Evolutionary conservation across 1,140 invertebrate genomes (phyloP).

Genomic region (Drosophila auraria): DNA sequence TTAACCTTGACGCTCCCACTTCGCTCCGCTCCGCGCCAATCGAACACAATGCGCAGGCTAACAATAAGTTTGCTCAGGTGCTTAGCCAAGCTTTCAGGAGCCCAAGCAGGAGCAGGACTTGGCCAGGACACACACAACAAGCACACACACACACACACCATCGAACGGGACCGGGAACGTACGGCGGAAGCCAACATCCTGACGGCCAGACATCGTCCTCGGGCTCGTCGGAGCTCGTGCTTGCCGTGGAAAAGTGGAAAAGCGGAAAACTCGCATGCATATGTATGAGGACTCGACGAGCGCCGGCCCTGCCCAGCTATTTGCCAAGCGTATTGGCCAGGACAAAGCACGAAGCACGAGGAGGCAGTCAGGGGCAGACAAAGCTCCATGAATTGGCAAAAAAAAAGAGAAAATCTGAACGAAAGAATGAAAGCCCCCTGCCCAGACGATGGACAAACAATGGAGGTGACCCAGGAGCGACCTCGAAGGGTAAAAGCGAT

Average conservation of each 20-base stretch:
- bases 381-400: constrained; percentile 77
- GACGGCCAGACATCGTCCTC: constrained; percentile 46
- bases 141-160: not conserved
- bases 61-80: constrained; percentile 83
- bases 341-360: constrained; percentile 36
- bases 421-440: constrained; percentile 33
- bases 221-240: constrained; percentile 10
- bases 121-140: constrained; percentile 3
- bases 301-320: constrained; percentile 66
- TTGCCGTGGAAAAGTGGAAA: constrained; percentile 52
- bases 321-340: constrained; percentile 80
- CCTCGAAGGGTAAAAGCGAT: not conserved
- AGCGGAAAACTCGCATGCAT: constrained; percentile 81
- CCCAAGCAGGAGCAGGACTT: constrained; percentile 15
- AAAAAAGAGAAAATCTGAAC: constrained; percentile 43
- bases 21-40: constrained; percentile 48
- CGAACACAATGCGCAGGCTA: constrained; percentile 78
- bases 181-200: constrained; percentile 65
- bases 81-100: constrained; percentile 77
- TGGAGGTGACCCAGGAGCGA: constrained; percentile 40
- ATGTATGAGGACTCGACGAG: constrained; percentile 50
- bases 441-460: constrained; percentile 81
- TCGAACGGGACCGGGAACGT: constrained; percentile 29
- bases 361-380: constrained; percentile 27
- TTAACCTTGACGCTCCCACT: constrained; percentile 75